Conservation (phyloP, 2,113 vertebrate species). For the Muntiacus reevesi region DNA sequence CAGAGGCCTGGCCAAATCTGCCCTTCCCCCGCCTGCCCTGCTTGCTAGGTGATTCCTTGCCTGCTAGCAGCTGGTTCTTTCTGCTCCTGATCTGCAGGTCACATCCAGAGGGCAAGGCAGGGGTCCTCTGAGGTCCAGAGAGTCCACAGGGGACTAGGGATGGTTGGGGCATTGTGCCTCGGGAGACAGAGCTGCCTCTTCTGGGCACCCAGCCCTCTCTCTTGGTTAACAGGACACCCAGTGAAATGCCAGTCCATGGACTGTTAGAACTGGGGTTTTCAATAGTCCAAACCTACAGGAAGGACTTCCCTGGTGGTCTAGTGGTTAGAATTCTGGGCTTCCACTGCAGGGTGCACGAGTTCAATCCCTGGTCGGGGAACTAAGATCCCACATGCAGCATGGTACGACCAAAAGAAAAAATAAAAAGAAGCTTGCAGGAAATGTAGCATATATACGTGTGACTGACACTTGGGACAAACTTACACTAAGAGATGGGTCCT, state of each 20-base stretch:
- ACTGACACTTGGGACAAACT: rapidly evolving
- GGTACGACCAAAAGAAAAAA: neutral
- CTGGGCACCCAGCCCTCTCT: rapidly evolving
- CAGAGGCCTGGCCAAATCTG: neutral
- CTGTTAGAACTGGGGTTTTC: no score
- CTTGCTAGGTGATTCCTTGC: neutral
- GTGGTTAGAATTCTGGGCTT: neutral
- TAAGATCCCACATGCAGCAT: neutral
- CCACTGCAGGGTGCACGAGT: neutral
- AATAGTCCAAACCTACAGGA: neutral
- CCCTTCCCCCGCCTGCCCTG: no score
- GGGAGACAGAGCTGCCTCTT: neutral
- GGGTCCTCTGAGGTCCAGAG: neutral
- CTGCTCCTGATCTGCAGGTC: no score
- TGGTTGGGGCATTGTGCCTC: neutral
- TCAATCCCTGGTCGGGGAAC: neutral
- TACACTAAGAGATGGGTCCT: neutral
- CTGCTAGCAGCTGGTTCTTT: neutral
- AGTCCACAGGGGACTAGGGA: no score
- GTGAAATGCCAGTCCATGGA: neutral
- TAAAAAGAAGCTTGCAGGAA: neutral
- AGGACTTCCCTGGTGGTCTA: neutral
- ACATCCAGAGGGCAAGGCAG: neutral
- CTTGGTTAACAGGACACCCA: neutral
- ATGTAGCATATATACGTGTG: rapidly evolving